Evolutionary conservation across 2,113 vertebrate species (phyloP), one percentile per base, ranked within the genome.

Genomic region (Fukomys damarensis): DNA sequence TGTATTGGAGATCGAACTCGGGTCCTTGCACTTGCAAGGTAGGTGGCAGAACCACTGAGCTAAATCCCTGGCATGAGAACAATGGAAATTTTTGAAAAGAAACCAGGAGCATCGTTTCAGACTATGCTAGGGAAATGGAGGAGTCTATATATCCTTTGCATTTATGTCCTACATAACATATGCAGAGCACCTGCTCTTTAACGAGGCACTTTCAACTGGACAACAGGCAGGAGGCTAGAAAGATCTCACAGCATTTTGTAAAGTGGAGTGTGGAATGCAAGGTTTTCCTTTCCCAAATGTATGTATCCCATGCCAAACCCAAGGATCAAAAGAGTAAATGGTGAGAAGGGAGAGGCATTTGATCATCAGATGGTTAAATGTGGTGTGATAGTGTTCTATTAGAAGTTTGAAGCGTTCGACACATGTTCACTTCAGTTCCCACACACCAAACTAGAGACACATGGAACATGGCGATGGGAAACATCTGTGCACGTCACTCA

Each of bases 321-420:
- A 20, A 65, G 19, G 84, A 97, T 81, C 43, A 68, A 61, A 79
- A 59, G 72, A 89, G 32, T 14, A 49, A 58, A 92, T 28, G 72
- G 85, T 32, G 6, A 12, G 49, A 90, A 95, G 49, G 90, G 91
- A 84, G 66, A 85, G 5, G 19, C 2, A 30, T 89, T 72, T 93
- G 94, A 87, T 88, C 5, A 49, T 79, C 72, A 61, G 76, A 80
- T 52, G 77, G 49, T 72, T 95, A 59, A 83, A 56, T 49, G 56
- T 63, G 54, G n/a, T 85, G 19, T 30, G 49, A 92, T 52, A 38
- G 66, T 58, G 58, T 91, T 94, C 82, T 86, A 9, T 59, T 35
- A 95, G 92, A 96, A 86, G 66, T 91, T 87, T 94, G 54, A 97
- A 79, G 79, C 86, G 93, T 30, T 85, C 38, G 66, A 49, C 79